Percentiles rank a stretch among this genome's conserved stretches.
Evolutionary conservation across 1,140 invertebrate genomes (phyloP).

Genomic region (Temnothorax longispinosus): DNA sequence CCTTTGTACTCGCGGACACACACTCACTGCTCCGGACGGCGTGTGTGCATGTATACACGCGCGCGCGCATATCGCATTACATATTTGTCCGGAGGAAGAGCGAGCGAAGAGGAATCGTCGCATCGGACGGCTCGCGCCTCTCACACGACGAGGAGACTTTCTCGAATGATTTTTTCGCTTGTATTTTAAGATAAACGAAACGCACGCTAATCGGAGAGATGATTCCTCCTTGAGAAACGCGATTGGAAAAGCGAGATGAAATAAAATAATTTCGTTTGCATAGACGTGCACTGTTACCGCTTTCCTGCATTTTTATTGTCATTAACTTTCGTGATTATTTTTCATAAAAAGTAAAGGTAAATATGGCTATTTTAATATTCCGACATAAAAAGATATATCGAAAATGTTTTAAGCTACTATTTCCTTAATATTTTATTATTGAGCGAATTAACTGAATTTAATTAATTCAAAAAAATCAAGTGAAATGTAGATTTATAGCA

Average conservation of each 20-base stretch:
- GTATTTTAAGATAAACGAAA: slow-evolving; percentile 1
- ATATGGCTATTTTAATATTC: not conserved
- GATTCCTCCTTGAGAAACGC: not conserved
- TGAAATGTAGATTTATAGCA: not conserved
- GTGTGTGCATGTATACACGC: not conserved
- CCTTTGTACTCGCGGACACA: slow-evolving; percentile 72
- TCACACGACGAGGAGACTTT: slow-evolving; percentile 64
- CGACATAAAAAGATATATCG: not conserved
- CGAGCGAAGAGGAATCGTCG: slow-evolving; percentile 64
- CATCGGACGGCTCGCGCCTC: slow-evolving; percentile 60
- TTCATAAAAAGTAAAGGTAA: not conserved
- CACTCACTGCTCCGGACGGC: slow-evolving; percentile 7
- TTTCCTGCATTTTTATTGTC: not conserved
- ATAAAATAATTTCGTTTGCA: not conserved
- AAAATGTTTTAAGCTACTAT: not conserved
- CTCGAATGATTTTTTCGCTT: slow-evolving; percentile 49
- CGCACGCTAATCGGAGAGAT: not conserved
- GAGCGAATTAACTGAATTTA: not conserved
- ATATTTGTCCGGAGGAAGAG: slow-evolving; percentile 72
- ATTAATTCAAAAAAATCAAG: not conserved
- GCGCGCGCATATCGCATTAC: slow-evolving; percentile 68
- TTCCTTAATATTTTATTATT: not conserved
- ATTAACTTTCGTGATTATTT: not conserved
- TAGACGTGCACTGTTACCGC: not conserved
- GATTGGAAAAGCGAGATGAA: not conserved